A percentile compares a stretch with the other conserved stretches of the same genome.
These are phyloP conservation scores for Mesocricetus auratus DNA, from an alignment of 2,113 vertebrate genomes.

Conservation along the genomic window DNA sequence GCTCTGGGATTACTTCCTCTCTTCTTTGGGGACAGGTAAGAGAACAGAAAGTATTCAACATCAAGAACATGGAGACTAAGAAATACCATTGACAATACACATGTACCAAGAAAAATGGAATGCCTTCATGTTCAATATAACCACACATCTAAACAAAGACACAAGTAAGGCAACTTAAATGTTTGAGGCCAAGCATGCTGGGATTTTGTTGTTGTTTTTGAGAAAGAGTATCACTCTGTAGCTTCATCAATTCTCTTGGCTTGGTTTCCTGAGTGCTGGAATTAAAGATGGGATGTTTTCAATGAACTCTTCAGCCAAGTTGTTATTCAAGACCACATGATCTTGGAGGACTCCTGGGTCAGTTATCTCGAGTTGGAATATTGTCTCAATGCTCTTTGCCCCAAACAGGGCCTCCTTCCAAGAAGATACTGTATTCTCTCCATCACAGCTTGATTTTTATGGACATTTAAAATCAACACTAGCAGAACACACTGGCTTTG, in stretches of 20 bases:
- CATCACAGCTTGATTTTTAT: slow-evolving; percentile 76
- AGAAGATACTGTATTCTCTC: slow-evolving; percentile 58
- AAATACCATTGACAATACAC: neutral
- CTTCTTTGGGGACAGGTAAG: neutral
- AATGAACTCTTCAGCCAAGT: neutral
- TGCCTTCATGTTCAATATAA: neutral
- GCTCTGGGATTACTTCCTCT: neutral
- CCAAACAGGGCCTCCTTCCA: slow-evolving; percentile 65
- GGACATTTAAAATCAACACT: slow-evolving; percentile 74
- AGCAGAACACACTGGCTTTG: slow-evolving; percentile 59
- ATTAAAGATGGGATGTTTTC: neutral
- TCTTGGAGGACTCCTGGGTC: slow-evolving; percentile 63
- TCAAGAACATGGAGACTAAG: neutral
- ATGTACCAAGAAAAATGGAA: neutral
- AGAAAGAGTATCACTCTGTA: neutral
- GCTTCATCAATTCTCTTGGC: neutral
- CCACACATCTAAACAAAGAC: neutral
- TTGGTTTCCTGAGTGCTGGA: neutral
- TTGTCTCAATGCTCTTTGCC: slow-evolving; percentile 16
- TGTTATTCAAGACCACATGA: neutral
- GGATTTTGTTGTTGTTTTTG: neutral
- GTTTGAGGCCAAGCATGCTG: neutral
- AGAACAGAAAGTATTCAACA: neutral
- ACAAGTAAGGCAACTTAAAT: neutral
- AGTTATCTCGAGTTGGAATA: slow-evolving; percentile 53